Evolutionary conservation across 1,140 invertebrate species (phyloP).

Genomic region (Drepana arcuata): DNA sequence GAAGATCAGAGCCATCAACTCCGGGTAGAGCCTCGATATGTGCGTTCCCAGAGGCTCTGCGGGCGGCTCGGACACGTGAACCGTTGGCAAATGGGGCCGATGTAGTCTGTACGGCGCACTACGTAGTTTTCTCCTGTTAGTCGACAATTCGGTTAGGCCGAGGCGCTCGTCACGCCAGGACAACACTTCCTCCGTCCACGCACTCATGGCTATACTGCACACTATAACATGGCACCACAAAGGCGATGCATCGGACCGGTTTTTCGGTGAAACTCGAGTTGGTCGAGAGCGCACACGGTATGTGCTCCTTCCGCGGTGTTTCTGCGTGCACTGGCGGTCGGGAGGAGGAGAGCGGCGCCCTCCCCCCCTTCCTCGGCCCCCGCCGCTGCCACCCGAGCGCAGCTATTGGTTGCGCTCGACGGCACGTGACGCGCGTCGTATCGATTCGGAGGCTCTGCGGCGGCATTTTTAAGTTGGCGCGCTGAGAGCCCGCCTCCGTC

Average conservation of each 20-base stretch:
- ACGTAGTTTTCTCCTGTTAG: constrained; percentile 59
- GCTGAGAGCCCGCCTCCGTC: constrained; percentile 56
- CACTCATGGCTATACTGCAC: constrained; percentile 62
- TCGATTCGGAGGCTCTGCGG: constrained; percentile 82
- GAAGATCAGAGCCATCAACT: constrained; percentile 93
- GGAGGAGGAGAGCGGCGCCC: constrained; percentile 26
- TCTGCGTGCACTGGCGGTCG: constrained; percentile 48
- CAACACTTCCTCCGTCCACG: constrained; percentile 62
- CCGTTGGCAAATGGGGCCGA: constrained; percentile 69
- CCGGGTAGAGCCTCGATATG: constrained; percentile 91
- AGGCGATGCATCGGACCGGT: constrained; percentile 48
- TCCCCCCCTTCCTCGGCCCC: constrained; percentile 15
- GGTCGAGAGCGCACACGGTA: constrained; percentile 35
- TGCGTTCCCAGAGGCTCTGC: constrained; percentile 77
- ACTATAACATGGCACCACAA: constrained; percentile 63
- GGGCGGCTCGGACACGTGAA: constrained; percentile 51
- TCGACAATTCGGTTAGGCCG: constrained; percentile 57
- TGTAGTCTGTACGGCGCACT: constrained; percentile 72
- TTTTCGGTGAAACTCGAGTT: constrained; percentile 46
- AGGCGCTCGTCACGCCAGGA: constrained; percentile 59
- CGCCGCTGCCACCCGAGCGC: constrained; percentile 33
- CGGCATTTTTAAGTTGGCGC: constrained; percentile 83
- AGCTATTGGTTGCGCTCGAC: constrained; percentile 59
- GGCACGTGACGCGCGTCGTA: constrained; percentile 78
- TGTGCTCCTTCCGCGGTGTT: constrained; percentile 46